Percentiles rank a stretch among this genome's conserved stretches.
These are phyloP conservation scores for Ornithoptera priamus DNA, from an alignment of 2,888 invertebrate species.

Conservation along the genomic window DNA sequence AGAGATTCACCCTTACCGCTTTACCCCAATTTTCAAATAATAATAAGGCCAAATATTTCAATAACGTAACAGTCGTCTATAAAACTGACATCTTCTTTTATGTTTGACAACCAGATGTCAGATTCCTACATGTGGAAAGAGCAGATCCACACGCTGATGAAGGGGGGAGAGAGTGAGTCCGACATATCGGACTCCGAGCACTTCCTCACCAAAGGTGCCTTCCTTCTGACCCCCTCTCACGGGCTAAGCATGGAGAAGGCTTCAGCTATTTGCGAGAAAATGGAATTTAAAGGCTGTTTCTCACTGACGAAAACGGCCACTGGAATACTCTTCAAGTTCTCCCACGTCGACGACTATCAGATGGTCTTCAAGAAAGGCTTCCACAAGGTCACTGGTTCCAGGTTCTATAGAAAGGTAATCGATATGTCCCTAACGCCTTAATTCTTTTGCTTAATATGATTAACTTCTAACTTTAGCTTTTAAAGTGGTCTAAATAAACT, in stretches of 20 bases:
- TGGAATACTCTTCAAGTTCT: slow-evolving; percentile 93
- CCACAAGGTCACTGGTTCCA: slow-evolving; percentile 91
- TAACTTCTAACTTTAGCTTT: too few relatives aligned
- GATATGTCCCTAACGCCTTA: too few relatives aligned
- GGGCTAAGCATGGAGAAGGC: slow-evolving; percentile 93
- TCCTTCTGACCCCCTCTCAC: slow-evolving; percentile 91
- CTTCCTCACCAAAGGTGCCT: slow-evolving; percentile 90
- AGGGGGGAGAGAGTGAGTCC: slow-evolving; percentile 89
- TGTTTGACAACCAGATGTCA: slow-evolving; percentile 61
- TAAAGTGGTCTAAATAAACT: too few relatives aligned
- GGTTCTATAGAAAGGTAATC: slow-evolving; percentile 91
- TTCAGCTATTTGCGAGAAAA: slow-evolving; percentile 91
- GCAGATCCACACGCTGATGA: slow-evolving; percentile 80
- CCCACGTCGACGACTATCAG: slow-evolving; percentile 91
- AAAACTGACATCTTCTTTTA: slow-evolving; percentile 1
- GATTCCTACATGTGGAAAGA: slow-evolving; percentile 78
- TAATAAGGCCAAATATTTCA: too few relatives aligned
- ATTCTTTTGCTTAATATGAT: too few relatives aligned
- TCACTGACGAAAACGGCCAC: slow-evolving; percentile 93
- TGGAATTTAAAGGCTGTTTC: slow-evolving; percentile 92
- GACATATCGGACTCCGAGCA: slow-evolving; percentile 87
- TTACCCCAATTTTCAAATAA: too few relatives aligned
- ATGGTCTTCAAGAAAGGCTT: slow-evolving; percentile 93
- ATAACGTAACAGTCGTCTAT: too few relatives aligned
- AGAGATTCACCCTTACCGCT: too few relatives aligned